phyloP scores from a whole-genome alignment of 2,888 invertebrate genomes.

The Omphaloscelis lunosa region DNA sequence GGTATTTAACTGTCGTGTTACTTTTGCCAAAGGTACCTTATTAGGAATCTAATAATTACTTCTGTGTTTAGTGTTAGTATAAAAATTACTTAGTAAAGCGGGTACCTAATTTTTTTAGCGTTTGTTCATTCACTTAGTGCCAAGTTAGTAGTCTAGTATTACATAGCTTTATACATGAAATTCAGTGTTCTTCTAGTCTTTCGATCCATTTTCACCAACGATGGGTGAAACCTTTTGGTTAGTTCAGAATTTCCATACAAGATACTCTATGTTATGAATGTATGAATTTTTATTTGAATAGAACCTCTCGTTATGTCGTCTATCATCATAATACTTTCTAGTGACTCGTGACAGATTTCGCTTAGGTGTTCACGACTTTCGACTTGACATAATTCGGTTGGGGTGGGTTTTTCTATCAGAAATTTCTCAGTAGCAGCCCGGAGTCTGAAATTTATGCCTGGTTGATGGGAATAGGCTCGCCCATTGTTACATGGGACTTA shows the following conservation, averaged over 20 bases:
- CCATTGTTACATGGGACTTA: background rate
- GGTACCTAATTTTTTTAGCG: background rate
- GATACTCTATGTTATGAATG: background rate
- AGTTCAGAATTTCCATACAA: background rate
- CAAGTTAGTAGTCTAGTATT: background rate
- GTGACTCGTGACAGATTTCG: background rate
- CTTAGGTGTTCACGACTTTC: background rate
- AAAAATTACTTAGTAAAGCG: background rate
- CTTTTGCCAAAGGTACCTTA: no score
- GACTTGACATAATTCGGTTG: background rate
- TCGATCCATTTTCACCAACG: background rate
- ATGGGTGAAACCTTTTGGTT: background rate
- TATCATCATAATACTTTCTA: background rate
- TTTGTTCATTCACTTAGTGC: background rate
- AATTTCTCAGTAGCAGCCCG: background rate
- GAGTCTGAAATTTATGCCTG: no score
- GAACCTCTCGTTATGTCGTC: background rate
- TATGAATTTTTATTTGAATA: background rate
- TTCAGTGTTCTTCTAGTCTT: background rate
- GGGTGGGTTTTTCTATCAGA: background rate
- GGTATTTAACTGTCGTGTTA: background rate
- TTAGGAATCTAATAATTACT: background rate
- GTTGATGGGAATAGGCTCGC: no score
- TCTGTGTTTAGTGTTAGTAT: slow-evolving; percentile 80
- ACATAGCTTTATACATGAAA: background rate